Evolutionary conservation across 2,113 vertebrate species (phyloP), one percentile per base, ranked within the genome.

Genomic region (Apeltes quadracus): DNA sequence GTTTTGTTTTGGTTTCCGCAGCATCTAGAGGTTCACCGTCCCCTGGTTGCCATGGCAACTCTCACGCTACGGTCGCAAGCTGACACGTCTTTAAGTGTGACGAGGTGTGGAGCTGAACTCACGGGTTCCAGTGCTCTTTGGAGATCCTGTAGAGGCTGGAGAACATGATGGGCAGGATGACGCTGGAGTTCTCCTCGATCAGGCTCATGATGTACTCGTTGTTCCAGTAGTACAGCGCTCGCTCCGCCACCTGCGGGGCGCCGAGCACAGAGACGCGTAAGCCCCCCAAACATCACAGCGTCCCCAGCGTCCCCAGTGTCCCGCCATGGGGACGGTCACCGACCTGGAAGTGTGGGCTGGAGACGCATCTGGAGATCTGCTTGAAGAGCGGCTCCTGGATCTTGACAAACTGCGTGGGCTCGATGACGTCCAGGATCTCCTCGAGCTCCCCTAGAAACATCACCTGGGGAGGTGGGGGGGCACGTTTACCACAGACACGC

Each of bases 81-180:
- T 29, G 29, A 29, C 29, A 29, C 29, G 2, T 29, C 29, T 29
- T 29, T n/a, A n/a, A n/a, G 29, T 29, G 29, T 29, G 29, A 29
- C 29, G 29, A 29, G 29, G 29, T 2, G 23, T n/a, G 2, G 10
- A 1, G 18, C 6, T 38, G n/a, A 9, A 81, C 98, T 94, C 92
- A 99, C 98, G 96, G 97, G 93, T 99, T 99, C 98, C 98, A 99
- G 92, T 99, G 98, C 51, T 99, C 98, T 96, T 99, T 99, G 88
- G 97, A 98, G 95, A 99, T 99, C 94, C 97, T 96, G 91, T 99
- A 99, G 71, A 99, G 95, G 92, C 97, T 99, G 94, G 98, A 92
- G 85, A 99, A 99, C 98, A 99, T 99, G 92, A 99, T 98, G 93
- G 97, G 98, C 93, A 99, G 96, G 93, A 99, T 98, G 93, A 99